Conservation (phyloP, 1,140 invertebrate species). For the Varroa destructor region DNA sequence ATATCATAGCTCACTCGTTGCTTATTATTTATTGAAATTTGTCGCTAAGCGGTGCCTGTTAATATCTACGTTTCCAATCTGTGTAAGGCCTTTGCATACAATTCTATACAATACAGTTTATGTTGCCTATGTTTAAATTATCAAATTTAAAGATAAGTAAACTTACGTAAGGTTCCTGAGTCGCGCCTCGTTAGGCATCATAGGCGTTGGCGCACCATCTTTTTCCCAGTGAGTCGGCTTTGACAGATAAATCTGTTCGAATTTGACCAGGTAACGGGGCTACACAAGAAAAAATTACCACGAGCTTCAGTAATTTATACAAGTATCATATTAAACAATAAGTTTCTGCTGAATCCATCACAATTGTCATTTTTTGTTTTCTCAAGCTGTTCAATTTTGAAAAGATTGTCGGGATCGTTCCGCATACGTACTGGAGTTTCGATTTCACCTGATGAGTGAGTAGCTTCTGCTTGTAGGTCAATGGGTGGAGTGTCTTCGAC, state of each 20-base stretch:
- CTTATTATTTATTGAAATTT: no score
- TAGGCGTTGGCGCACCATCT: conserved; percentile 90
- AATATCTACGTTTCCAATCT: no score
- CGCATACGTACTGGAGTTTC: conserved; percentile 59
- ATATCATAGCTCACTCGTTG: no score
- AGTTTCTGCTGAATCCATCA: conserved; percentile 29
- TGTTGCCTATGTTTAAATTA: not conserved
- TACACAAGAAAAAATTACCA: not conserved
- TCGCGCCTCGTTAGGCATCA: conserved; percentile 98
- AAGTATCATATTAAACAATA: conserved; percentile 29
- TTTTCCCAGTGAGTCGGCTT: conserved; percentile 99
- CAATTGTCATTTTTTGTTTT: conserved; percentile 23
- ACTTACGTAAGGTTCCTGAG: conserved; percentile 46
- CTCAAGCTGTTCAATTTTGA: no score
- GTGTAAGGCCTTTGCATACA: no score
- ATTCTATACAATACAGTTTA: not conserved
- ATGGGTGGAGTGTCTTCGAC: conserved; percentile 96
- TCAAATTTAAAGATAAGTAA: not conserved
- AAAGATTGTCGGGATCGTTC: no score
- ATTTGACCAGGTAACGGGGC: conserved; percentile 80
- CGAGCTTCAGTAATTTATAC: no score
- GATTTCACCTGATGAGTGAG: conserved; percentile 79
- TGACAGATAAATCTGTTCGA: conserved; percentile 96
- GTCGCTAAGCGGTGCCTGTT: no score
- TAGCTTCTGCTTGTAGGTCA: conserved; percentile 90